Evolutionary conservation across 2,113 vertebrate species (phyloP).

Genomic region (Sylvia atricapilla): DNA sequence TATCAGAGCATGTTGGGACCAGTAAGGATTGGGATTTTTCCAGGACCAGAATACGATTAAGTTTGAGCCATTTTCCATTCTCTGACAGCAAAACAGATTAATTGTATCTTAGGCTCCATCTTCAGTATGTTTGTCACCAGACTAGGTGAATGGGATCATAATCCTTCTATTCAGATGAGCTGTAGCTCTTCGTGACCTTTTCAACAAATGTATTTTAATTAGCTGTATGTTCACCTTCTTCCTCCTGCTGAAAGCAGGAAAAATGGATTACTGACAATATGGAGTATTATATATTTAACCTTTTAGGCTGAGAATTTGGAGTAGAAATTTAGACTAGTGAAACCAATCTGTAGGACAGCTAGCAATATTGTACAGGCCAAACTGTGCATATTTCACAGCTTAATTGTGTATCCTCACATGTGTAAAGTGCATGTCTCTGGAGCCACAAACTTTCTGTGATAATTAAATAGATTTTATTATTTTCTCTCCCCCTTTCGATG

Average conservation of each 20-base stretch:
- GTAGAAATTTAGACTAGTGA: not conserved
- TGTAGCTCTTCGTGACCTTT: slow-evolving; percentile 73
- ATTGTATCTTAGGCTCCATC: slow-evolving; percentile 11
- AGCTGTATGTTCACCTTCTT: slow-evolving; percentile 59
- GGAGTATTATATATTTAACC: slow-evolving; percentile 63
- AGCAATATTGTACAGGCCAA: slow-evolving; percentile 49
- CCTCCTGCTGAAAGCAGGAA: slow-evolving; percentile 52
- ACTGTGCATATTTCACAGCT: slow-evolving; percentile 19
- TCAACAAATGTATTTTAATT: slow-evolving; percentile 69
- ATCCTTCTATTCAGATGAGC: slow-evolving; percentile 70
- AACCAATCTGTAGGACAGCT: slow-evolving; percentile 53
- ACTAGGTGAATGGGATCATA: slow-evolving; percentile 59
- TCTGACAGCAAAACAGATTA: slow-evolving; percentile 49
- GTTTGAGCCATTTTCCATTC: slow-evolving; percentile 14
- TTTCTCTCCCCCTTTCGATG: not conserved
- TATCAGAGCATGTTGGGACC: not conserved
- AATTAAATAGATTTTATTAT: not conserved
- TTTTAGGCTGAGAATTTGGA: slow-evolving; percentile 57
- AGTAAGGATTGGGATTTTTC: not conserved
- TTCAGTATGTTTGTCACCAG: slow-evolving; percentile 52
- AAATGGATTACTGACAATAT: slow-evolving; percentile 53
- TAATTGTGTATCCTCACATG: not conserved
- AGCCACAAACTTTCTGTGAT: not conserved
- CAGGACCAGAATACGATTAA: not conserved
- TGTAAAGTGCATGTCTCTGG: not conserved